Evolutionary conservation across 2,888 invertebrate species (phyloP), one percentile per base, ranked within the genome.

Genomic region (Bedellia somnulentella): DNA sequence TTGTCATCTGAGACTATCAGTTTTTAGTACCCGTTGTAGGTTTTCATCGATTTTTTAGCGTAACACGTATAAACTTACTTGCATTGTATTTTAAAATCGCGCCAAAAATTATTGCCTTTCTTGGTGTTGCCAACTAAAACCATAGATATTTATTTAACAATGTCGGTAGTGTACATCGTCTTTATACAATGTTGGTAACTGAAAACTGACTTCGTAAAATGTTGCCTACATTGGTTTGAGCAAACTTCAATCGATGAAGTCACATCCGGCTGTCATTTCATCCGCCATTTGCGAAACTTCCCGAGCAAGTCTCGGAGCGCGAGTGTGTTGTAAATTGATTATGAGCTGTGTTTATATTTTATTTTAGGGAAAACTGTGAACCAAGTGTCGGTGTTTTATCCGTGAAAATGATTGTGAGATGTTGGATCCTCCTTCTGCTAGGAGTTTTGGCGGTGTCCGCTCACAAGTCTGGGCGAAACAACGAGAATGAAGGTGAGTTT

Each of bases 341-440:
- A 61, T 57, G 61, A 58, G 68, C 68, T 66, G 62, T 62, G 70
- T 60, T 43, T 63, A 56, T 60, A 63, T 67, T 54, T 63, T 58
- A 49, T 62, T 63, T 6, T 18, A 18, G 9, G 57, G n/a, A n/a
- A n/a, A n/a, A n/a, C n/a, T n/a, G n/a, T n/a, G n/a, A n/a, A n/a
- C n/a, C n/a, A n/a, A n/a, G n/a, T n/a, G n/a, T n/a, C n/a, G n/a
- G 56, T 52, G 47, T 51, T 52, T 52, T 52, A 62, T 58, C 54
- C 63, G 70, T 73, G 64, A 67, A 70, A 62, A 56, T 76, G 76
- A 76, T 76, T 71, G 75, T 76, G 73, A 73, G 76, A 66, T 73
- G 62, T 52, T 56, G 67, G 54, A 63, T 57, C 71, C 49, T 73
- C 56, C 47, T 71, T 61, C 75, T 64, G 60, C 50, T 71, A 52